Base-by-base conservation (phyloP, 1,140 invertebrate genomes). In the Hestina assimilis region DNA sequence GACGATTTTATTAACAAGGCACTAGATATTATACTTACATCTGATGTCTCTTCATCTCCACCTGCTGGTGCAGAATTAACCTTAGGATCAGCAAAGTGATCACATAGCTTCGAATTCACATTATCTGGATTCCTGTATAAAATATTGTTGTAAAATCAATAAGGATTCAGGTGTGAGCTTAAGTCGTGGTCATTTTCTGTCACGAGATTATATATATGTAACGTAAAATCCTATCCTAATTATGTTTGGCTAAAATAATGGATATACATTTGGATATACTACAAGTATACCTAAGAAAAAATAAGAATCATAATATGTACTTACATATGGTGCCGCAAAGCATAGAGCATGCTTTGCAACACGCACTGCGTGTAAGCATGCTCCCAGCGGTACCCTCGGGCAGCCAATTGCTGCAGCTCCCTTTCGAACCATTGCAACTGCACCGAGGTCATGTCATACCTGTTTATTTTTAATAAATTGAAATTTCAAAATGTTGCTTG, bases 301-400 rank as follows among this genome's bases (percentile, higher is more conserved):
- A n/a, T n/a, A n/a, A n/a, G n/a, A n/a, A n/a, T n/a, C n/a, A n/a
- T n/a, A n/a, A n/a, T n/a, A n/a, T n/a, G 20, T 46, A 75, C 82
- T 81, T 59, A 88, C 85, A 86, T 28, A 12, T 79, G 57, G 26
- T 79, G 75, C 2, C 80, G 70, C 17, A 84, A 46, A 42, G 93
- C 91, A 64, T 93, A 91, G 1, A 96, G 90, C 72, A 95, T 90
- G 17, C 92, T 92, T 80, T 95, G 94, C 28, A 96, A 91, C 23
- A 94, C 90, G 72, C 95, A 96, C 83, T 96, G 95, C 0, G 95
- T 95, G 78, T 95, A 96, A 0, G 92, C 90, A 78, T 96, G 92
- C 56, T 91, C 91, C 95, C 95, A 96, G 55, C 93, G 91, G 80
- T 95, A 96, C 0, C 94, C 94, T 8, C 92, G 85, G 1, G 89